phyloP scores from a whole-genome alignment of 2,797 vertebrate genomes.

The Diglossa cyanea region DNA sequence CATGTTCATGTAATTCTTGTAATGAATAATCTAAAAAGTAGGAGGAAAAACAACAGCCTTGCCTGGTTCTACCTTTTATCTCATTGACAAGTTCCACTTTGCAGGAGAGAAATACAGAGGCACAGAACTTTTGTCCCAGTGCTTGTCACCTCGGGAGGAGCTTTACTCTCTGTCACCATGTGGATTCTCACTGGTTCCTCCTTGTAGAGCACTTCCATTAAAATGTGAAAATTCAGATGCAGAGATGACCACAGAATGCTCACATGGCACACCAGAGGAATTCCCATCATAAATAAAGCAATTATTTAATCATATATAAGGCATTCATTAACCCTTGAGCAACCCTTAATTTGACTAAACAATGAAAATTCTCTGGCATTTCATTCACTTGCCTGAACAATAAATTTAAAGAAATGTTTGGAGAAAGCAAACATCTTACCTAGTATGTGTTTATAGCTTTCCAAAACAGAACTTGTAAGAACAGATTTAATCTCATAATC shows the following conservation, averaged over 20 bases:
- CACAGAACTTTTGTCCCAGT: neutral
- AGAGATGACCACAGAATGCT: neutral
- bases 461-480: neutral
- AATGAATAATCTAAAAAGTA: neutral
- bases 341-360: neutral
- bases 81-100: neutral
- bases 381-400: neutral
- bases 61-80: neutral
- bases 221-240: neutral
- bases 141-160: neutral
- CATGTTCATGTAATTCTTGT: neutral
- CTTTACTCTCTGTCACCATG: neutral
- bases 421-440: neutral
- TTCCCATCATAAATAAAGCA: neutral
- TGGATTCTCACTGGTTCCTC: neutral
- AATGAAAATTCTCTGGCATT: neutral
- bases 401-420: neutral
- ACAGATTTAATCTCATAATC: neutral
- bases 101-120: neutral
- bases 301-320: neutral
- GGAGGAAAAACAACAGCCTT: neutral
- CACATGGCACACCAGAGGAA: neutral
- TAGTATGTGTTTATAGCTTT: neutral
- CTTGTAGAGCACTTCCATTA: neutral
- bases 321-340: neutral